These are phyloP conservation scores for Yponomeuta malinellus DNA, from an alignment of 2,888 invertebrate species.

Conservation along the genomic window DNA sequence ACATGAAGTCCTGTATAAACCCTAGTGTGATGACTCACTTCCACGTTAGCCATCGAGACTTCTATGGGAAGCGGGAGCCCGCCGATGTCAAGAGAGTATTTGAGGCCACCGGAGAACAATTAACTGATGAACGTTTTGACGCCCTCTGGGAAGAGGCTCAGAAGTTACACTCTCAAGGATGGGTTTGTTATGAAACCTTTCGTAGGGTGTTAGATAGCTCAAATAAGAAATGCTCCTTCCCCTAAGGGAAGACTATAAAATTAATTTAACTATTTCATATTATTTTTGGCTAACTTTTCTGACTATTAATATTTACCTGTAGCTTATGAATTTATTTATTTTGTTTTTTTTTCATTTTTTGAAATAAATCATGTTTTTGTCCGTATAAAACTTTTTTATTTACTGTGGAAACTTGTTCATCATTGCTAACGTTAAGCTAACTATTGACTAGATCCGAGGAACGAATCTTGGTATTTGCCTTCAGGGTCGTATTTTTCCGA, in stretches of 20 bases:
- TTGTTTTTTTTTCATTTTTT: no score
- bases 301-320: no score
- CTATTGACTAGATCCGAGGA: slow-evolving; percentile 23
- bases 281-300: no score
- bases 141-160: slow-evolving; percentile 68
- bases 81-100: slow-evolving; percentile 59
- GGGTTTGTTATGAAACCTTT: slow-evolving; percentile 75
- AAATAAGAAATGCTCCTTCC: not conserved
- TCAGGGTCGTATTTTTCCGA: slow-evolving; percentile 76
- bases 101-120: slow-evolving; percentile 65
- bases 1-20: slow-evolving; percentile 43
- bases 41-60: slow-evolving; percentile 53
- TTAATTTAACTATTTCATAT: no score
- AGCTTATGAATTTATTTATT: no score
- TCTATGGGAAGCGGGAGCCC: slow-evolving; percentile 54
- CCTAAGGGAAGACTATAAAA: no score
- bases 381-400: not conserved
- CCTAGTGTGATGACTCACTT: slow-evolving; percentile 51
- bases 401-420: not conserved
- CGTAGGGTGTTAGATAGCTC: slow-evolving; percentile 37
- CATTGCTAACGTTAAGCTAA: not conserved
- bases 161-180: slow-evolving; percentile 62
- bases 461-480: slow-evolving; percentile 68
- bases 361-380: no score
- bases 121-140: slow-evolving; percentile 65